Percentiles rank a stretch among this genome's conserved stretches.
Conservation (phyloP, 2,113 vertebrate genomes). For the Dicaeum eximium region DNA sequence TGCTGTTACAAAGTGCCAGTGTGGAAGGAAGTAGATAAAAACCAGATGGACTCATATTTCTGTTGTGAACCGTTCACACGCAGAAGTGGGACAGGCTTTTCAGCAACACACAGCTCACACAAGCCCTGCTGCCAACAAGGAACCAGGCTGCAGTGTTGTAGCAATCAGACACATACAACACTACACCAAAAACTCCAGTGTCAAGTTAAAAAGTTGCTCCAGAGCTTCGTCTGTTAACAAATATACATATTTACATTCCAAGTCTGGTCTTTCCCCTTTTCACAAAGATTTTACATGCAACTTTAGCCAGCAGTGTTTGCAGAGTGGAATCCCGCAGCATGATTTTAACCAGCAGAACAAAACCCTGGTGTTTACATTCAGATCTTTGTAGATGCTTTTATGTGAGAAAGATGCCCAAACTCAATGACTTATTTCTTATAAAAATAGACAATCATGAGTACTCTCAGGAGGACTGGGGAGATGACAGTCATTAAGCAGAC, state of each 20-base stretch:
- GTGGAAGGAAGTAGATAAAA: not conserved
- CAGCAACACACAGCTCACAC: accelerated
- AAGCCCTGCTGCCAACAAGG: not conserved
- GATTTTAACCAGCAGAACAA: not conserved
- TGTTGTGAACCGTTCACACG: accelerated
- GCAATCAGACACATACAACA: accelerated
- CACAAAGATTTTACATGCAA: not conserved
- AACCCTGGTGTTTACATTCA: not conserved
- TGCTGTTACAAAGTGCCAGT: accelerated
- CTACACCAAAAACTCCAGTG: not conserved
- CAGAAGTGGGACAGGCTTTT: not conserved
- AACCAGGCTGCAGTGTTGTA: not conserved
- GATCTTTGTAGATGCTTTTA: not conserved
- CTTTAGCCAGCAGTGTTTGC: not conserved
- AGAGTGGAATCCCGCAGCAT: not conserved
- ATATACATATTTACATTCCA: not conserved
- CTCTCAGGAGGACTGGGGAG: not conserved
- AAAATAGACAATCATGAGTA: not conserved
- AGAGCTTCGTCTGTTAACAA: not conserved
- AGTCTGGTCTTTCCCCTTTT: not conserved
- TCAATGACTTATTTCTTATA: not conserved
- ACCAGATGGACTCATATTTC: not conserved
- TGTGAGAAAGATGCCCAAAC: not conserved
- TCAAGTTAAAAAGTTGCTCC: not conserved
- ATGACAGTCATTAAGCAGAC: not conserved